Evolutionary conservation across 2,888 invertebrate species (phyloP).

Genomic region (Drosophila neonasuta): DNA sequence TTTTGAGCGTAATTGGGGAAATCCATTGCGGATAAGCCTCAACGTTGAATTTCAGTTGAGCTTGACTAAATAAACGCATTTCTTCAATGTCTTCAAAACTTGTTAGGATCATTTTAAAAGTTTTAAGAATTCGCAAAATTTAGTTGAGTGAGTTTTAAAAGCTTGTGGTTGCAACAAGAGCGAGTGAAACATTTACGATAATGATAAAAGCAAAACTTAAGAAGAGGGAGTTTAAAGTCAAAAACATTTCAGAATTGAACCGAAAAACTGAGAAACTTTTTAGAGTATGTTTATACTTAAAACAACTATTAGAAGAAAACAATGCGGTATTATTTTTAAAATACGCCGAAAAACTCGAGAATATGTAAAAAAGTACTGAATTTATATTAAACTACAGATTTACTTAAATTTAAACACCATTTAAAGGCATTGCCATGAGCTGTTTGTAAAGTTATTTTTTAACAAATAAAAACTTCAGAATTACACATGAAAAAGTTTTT

Average conservation of each 20-base stretch:
- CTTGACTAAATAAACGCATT: no score
- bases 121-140: neutral
- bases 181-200: neutral
- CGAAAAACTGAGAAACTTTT: no score
- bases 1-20: neutral
- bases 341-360: no score
- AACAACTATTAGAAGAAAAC: no score
- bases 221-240: neutral
- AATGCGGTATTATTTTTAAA: no score
- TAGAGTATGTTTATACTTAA: no score
- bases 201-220: neutral
- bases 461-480: neutral
- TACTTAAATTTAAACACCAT: neutral
- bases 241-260: neutral
- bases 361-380: no score
- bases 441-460: neutral
- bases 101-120: neutral
- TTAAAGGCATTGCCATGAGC: neutral
- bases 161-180: no score
- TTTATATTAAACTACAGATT: neutral
- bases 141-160: neutral
- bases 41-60: no score
- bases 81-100: no score
- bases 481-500: conserved; percentile 7
- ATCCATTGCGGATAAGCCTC: no score